Conservation (phyloP, 2,797 vertebrate genomes). For the Cebuella pygmaea region DNA sequence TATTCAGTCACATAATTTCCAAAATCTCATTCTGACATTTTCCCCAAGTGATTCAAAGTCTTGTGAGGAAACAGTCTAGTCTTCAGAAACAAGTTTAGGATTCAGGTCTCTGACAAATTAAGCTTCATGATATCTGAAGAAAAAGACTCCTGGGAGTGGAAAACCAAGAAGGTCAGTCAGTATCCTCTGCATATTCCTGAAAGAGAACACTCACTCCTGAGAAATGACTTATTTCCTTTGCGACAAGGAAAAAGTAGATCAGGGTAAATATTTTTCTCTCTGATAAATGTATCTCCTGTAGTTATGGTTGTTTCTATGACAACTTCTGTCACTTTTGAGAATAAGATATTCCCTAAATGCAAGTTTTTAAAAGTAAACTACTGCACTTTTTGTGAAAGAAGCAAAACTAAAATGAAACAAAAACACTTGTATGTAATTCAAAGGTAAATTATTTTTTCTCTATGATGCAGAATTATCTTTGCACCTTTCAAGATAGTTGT, state of each 20-base stretch:
- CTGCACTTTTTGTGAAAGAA: neutral
- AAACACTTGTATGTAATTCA: neutral
- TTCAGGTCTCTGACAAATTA: neutral
- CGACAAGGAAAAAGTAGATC: neutral
- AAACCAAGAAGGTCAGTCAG: neutral
- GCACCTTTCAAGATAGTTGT: neutral
- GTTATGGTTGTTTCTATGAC: slow-evolving; percentile 55
- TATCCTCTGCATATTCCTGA: neutral
- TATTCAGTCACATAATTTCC: neutral
- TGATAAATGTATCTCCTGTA: slow-evolving; percentile 1
- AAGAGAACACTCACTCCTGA: neutral
- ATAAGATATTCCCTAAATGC: neutral
- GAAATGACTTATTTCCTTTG: neutral
- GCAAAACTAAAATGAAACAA: neutral
- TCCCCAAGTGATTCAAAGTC: neutral
- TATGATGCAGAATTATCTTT: neutral
- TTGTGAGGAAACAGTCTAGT: neutral
- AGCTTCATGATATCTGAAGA: neutral
- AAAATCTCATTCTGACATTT: neutral
- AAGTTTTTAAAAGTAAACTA: neutral
- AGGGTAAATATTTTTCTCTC: slow-evolving; percentile 42
- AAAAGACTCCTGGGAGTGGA: neutral
- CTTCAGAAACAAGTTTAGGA: slow-evolving; percentile 3
- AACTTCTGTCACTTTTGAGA: neutral
- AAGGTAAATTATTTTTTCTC: slow-evolving; percentile 13